These are phyloP conservation scores for Automeris io DNA, from an alignment of 2,888 invertebrate species.

Conservation along the genomic window DNA sequence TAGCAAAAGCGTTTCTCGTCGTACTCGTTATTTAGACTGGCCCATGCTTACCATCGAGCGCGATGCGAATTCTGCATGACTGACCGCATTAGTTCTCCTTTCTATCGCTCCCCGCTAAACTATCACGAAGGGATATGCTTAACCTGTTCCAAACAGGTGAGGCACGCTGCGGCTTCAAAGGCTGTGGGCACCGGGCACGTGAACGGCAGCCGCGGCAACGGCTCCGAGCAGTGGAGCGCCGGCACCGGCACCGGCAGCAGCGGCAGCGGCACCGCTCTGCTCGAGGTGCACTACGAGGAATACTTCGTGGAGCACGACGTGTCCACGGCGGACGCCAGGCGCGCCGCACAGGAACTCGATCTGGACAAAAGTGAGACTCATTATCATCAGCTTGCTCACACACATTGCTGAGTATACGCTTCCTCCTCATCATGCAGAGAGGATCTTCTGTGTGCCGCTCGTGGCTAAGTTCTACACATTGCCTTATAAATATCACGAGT, in stretches of 20 bases:
- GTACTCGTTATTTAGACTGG: too few species aligned
- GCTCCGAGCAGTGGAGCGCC: conserved; percentile 26
- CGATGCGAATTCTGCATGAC: too few species aligned
- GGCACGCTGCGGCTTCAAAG: conserved; percentile 55
- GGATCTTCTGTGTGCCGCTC: too few species aligned
- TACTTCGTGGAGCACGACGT: conserved; percentile 81
- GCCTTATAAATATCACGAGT: too few species aligned
- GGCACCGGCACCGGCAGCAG: conserved; percentile 28
- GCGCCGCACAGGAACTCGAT: conserved; percentile 65
- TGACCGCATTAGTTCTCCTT: too few species aligned
- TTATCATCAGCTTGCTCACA: too few species aligned
- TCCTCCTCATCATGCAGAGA: too few species aligned
- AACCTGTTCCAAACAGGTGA: conserved; percentile 38
- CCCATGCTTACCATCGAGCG: too few species aligned
- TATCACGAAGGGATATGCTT: too few species aligned
- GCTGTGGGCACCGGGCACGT: conserved; percentile 52
- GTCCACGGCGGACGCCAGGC: conserved; percentile 74
- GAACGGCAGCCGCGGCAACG: conserved; percentile 30
- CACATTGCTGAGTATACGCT: too few species aligned
- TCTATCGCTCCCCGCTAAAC: too few species aligned
- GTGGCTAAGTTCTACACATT: background rate
- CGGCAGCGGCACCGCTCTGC: conserved; percentile 26
- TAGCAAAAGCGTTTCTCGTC: too few species aligned
- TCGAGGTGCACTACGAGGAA: conserved; percentile 69
- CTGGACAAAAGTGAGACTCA: conserved; percentile 45